These are phyloP conservation scores for Fulica atra DNA, from an alignment of 2,113 vertebrate genomes.

Conservation along the genomic window DNA sequence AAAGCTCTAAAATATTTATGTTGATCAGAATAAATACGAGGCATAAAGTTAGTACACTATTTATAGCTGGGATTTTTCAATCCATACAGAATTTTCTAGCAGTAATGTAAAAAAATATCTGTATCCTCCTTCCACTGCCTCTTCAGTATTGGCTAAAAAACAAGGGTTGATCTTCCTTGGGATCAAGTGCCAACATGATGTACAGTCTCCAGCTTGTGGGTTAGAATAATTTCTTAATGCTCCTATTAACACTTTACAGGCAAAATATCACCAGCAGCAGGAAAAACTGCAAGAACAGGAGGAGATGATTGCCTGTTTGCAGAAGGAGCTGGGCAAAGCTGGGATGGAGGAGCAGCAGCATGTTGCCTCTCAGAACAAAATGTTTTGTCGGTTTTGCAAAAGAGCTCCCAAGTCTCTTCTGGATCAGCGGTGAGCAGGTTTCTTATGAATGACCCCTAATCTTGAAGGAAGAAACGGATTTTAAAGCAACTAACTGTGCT, in stretches of 20 bases:
- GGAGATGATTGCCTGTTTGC: conserved; percentile 73
- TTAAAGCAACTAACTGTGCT: not conserved
- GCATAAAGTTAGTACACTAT: not conserved
- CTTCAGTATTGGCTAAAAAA: not conserved
- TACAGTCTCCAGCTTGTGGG: not conserved
- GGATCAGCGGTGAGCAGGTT: conserved; percentile 81
- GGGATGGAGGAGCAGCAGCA: conserved; percentile 77
- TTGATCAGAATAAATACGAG: not conserved
- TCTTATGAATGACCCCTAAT: not conserved
- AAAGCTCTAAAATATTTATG: not conserved
- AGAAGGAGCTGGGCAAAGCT: conserved; percentile 76
- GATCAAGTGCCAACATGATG: not conserved
- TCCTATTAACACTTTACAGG: conserved; percentile 20
- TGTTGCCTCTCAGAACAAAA: conserved; percentile 71
- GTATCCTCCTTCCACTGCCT: not conserved
- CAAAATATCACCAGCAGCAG: conserved; percentile 74
- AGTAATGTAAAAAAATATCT: not conserved
- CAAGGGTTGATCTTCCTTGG: not conserved
- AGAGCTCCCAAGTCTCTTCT: conserved; percentile 66
- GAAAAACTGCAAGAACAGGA: conserved; percentile 76
- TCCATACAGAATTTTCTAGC: not conserved
- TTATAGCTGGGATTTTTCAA: not conserved
- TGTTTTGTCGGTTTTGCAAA: conserved; percentile 78
- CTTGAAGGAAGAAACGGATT: not conserved
- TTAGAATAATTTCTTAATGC: not conserved